Evolutionary conservation across 64 coral and sea anemone species (phyloP).

Genomic region (Exaiptasia diaphana): DNA sequence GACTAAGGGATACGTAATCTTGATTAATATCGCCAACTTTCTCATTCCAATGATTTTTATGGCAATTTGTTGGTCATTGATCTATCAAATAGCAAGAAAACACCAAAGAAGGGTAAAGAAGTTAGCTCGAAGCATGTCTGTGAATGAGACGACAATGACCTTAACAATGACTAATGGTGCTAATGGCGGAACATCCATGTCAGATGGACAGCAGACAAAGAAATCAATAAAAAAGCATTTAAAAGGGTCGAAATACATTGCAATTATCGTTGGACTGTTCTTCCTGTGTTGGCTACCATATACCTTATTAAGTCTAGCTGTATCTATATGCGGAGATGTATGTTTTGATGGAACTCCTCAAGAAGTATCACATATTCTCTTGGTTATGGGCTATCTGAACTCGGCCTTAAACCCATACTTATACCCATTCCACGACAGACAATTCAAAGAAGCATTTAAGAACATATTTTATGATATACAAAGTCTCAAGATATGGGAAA

Average conservation of each 20-base stretch:
- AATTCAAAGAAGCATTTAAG: conserved; percentile 64
- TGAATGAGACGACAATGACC: conserved; percentile 58
- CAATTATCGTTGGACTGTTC: conserved; percentile 73
- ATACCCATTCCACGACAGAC: conserved; percentile 61
- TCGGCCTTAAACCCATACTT: conserved; percentile 56
- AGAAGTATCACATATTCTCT: background rate
- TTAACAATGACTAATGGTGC: conserved; percentile 64
- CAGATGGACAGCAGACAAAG: background rate
- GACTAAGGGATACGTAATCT: conserved; percentile 28
- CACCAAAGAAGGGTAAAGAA: conserved; percentile 70
- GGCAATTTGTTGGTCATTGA: conserved; percentile 74
- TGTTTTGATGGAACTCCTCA: background rate
- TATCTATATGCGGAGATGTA: conserved; percentile 7
- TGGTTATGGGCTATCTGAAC: conserved; percentile 44
- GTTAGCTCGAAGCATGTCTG: conserved; percentile 74
- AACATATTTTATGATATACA: conserved; percentile 27
- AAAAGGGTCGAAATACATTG: conserved; percentile 81
- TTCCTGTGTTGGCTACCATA: conserved; percentile 87
- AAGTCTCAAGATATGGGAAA: background rate
- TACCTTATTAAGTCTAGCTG: conserved; percentile 19
- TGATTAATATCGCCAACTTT: conserved; percentile 64
- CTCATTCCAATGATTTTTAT: conserved; percentile 81
- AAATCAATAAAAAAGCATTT: conserved; percentile 56
- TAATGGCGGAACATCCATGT: background rate
- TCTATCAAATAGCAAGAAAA: conserved; percentile 70